phyloP scores from a whole-genome alignment of 37 sponge, comb jelly and placozoan species.

The Trichoplax adhaerens region DNA sequence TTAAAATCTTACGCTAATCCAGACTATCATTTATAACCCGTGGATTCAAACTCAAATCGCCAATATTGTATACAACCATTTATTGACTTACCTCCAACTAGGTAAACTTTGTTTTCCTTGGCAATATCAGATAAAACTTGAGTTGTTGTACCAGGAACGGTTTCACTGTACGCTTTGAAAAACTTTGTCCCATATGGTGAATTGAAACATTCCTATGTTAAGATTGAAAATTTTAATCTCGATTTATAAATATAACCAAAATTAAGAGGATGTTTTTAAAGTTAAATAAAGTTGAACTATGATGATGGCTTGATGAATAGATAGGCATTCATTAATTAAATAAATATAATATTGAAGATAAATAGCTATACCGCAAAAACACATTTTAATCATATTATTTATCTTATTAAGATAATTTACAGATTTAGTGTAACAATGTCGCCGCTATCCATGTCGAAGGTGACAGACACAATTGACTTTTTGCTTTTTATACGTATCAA shows the following conservation, averaged over 20 bases:
- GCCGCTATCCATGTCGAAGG: too few species aligned
- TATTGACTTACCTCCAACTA: conserved; percentile 55
- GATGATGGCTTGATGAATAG: too few species aligned
- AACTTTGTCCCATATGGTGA: conserved; percentile 78
- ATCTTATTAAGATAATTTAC: too few species aligned
- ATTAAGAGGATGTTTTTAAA: too few species aligned
- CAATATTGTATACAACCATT: not conserved
- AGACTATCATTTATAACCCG: too few species aligned
- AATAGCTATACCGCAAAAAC: not conserved
- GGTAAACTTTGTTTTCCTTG: conserved; percentile 51
- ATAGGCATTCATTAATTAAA: not conserved
- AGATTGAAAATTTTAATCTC: not conserved
- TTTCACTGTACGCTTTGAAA: conserved; percentile 80
- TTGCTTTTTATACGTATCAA: too few species aligned
- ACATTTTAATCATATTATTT: not conserved
- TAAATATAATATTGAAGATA: not conserved
- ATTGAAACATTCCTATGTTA: conserved; percentile 86
- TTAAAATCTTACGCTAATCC: too few species aligned
- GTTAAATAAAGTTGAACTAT: too few species aligned
- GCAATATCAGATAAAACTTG: conserved; percentile 42
- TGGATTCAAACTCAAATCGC: too few species aligned
- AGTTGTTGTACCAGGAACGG: conserved; percentile 55
- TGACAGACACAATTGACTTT: too few species aligned
- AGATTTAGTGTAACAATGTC: too few species aligned
- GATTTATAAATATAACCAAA: too few species aligned